phyloP scores from a whole-genome alignment of 2,797 vertebrate species.

The Euphonia xanthogaster region DNA sequence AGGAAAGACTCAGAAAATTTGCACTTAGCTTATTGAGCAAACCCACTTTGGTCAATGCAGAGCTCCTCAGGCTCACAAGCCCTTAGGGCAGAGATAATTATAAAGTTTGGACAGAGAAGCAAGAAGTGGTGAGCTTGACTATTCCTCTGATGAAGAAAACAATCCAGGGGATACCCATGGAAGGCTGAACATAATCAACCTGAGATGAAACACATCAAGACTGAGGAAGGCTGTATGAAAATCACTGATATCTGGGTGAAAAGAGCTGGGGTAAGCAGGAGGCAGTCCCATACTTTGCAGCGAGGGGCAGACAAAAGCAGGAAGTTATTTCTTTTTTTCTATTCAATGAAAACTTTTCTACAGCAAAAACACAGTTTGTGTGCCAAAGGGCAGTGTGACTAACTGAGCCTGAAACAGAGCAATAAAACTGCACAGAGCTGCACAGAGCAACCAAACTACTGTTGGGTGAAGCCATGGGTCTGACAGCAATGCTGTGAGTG shows the following conservation, averaged over 20 bases:
- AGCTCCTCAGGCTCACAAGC: conserved; percentile 27
- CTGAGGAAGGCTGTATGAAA: not conserved
- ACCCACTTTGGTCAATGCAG: not conserved
- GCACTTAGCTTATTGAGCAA: not conserved
- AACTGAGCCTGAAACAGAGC: not conserved
- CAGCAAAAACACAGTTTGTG: not conserved
- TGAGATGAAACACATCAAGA: conserved; percentile 23
- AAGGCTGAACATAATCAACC: not conserved
- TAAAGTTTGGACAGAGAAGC: conserved; percentile 60
- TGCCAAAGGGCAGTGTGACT: not conserved
- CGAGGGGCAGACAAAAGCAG: not conserved
- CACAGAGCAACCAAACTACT: not conserved
- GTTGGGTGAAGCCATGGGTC: not conserved
- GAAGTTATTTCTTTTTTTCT: not conserved
- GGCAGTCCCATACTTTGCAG: not conserved
- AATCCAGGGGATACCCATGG: conserved; percentile 6
- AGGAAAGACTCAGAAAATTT: not conserved
- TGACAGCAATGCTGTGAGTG: not conserved
- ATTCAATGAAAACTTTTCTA: not conserved
- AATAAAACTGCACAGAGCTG: not conserved
- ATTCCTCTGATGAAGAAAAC: conserved; percentile 48
- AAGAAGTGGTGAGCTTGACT: conserved; percentile 63
- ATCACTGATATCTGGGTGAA: not conserved
- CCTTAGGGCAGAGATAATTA: conserved; percentile 63
- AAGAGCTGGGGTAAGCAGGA: not conserved